A percentile compares a stretch with the other conserved stretches of the same genome.
Evolutionary conservation across 1,140 invertebrate genomes (phyloP).

Genomic region (Drosophila lowei): DNA sequence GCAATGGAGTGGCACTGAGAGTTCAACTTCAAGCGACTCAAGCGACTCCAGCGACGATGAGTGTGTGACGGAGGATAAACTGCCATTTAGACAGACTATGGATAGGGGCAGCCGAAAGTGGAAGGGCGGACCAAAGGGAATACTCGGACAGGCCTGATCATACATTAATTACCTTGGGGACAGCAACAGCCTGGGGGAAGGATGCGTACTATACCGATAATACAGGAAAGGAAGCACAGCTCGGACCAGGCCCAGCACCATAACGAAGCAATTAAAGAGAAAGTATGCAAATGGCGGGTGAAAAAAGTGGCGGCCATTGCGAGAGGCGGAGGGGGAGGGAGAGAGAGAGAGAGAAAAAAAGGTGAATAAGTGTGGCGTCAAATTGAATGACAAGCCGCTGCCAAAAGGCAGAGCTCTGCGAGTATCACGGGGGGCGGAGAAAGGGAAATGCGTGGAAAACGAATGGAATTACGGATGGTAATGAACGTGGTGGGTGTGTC

Average conservation of each 20-base stretch:
- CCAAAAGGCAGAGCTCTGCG: slow-evolving; percentile 8
- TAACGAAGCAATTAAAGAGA: slow-evolving; percentile 69
- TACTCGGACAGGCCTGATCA: slow-evolving; percentile 3
- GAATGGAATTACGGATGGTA: slow-evolving; percentile 71
- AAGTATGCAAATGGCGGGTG: slow-evolving; percentile 42
- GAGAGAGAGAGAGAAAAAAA: slow-evolving; percentile 15
- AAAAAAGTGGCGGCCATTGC: slow-evolving; percentile 9
- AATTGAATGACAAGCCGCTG: slow-evolving; percentile 69
- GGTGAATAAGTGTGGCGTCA: slow-evolving; percentile 75
- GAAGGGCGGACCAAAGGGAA: neutral
- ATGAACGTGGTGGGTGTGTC: slow-evolving; percentile 15
- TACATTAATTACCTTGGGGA: slow-evolving; percentile 34
- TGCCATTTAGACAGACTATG: neutral
- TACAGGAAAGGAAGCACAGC: too few relatives aligned
- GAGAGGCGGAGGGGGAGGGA: neutral
- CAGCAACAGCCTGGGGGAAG: neutral
- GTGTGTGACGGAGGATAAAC: neutral
- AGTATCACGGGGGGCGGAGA: slow-evolving; percentile 5
- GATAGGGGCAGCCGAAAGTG: slow-evolving; percentile 2
- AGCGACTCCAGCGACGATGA: too few relatives aligned
- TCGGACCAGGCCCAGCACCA: slow-evolving; percentile 15
- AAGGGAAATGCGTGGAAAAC: slow-evolving; percentile 18
- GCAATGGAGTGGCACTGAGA: neutral
- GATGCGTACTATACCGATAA: slow-evolving; percentile 1
- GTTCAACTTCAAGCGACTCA: too few relatives aligned